Base-by-base conservation (phyloP, 2,888 invertebrate genomes). In the Amblyjoppa fuscipennis region DNA sequence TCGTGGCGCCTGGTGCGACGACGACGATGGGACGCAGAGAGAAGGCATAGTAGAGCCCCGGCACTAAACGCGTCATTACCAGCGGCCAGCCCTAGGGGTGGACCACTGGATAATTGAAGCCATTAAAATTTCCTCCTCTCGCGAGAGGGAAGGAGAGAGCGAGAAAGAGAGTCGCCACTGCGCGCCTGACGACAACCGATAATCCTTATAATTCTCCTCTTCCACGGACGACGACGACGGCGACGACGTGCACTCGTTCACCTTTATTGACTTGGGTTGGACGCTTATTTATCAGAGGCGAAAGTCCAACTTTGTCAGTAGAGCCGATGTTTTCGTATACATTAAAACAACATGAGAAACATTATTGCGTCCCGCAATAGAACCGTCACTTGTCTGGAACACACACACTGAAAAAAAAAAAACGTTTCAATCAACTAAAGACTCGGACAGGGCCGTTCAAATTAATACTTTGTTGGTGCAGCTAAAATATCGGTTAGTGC, bases 41-140 rank as follows among this genome's bases (percentile, higher is more conserved):
- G 56, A 66, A 38, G 53, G 76, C 41, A 41, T 66, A 51, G 80
- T 59, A 76, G 71, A 75, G 78, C 66, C 70, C 77, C 83, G 84
- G 83, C 87, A 89, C 88, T 90, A 90, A 90, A 90, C 87, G 89
- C 89, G 87, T 89, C 90, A 90, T 91, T 90, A 91, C 89, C 88
- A 87, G 86, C 87, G 87, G 83, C 83, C 88, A 84, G 84, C 86
- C 86, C 85, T 83, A 84, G 87, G 85, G 87, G 79, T 84, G 85
- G 86, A 86, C 87, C 87, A 64, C 83, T 70, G 87, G 89, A 88
- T 90, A 90, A 90, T 90, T 90, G 89, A 87, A 76, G 83, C 81
- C 88, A 90, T 89, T 88, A 89, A 89, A 88, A 87, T 87, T 89
- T 90, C 78, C 84, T 87, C 73, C 73, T 81, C 34, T 61, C 71